Evolutionary conservation across 2,113 vertebrate genomes (phyloP).

Genomic region (Albula goreensis): DNA sequence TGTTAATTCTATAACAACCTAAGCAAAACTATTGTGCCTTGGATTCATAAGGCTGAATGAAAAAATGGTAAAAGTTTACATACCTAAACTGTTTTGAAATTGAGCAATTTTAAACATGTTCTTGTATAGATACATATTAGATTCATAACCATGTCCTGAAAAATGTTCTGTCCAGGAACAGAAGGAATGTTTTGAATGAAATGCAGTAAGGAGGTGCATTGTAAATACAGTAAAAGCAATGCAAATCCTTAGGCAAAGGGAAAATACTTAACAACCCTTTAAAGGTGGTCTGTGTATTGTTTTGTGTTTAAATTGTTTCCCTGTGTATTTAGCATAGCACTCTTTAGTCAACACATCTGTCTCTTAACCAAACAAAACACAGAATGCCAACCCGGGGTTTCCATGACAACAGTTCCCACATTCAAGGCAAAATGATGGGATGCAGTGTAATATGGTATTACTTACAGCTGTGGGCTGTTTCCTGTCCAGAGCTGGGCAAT

Average conservation of each 20-base stretch:
- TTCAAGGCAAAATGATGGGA: background rate
- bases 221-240: background rate
- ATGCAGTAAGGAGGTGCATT: background rate
- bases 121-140: too few relatives aligned
- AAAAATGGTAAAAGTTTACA: too few relatives aligned
- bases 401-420: slow-evolving; percentile 4
- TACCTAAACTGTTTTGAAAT: too few relatives aligned
- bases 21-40: too few relatives aligned
- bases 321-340: background rate
- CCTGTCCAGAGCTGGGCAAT: background rate
- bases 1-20: background rate
- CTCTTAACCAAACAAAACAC: background rate
- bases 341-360: background rate
- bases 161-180: too few relatives aligned
- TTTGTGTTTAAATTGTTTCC: background rate
- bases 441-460: background rate
- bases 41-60: too few relatives aligned
- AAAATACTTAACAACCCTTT: background rate
- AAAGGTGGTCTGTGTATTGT: background rate
- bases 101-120: too few relatives aligned
- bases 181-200: too few relatives aligned
- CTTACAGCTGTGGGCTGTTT: background rate
- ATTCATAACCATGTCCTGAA: too few relatives aligned
- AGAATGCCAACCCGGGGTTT: background rate
- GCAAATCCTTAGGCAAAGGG: background rate